These are phyloP conservation scores for Pelusios castaneus DNA, from an alignment of 2,113 vertebrate species.

Conservation along the genomic window DNA sequence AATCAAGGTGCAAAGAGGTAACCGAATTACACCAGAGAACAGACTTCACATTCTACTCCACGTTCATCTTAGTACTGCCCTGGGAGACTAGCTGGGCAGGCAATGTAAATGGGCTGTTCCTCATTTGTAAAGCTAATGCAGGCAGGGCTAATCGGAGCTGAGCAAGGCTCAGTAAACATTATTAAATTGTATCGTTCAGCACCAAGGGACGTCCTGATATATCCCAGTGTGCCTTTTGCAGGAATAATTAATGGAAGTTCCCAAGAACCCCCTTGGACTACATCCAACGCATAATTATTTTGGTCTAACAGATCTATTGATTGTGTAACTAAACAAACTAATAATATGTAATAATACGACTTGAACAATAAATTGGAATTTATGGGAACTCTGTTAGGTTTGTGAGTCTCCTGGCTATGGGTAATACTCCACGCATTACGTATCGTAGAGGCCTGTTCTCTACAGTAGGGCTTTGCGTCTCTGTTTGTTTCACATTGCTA, in stretches of 20 bases:
- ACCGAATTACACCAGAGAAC: neutral
- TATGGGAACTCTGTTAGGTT: neutral
- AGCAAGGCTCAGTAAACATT: neutral
- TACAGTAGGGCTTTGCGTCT: fast-evolving
- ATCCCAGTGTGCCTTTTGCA: neutral
- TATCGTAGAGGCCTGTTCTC: fast-evolving
- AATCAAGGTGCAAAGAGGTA: neutral
- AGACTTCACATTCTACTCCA: fast-evolving
- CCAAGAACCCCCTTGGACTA: neutral
- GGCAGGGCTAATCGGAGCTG: neutral
- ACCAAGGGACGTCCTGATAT: neutral
- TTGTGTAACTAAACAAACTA: neutral
- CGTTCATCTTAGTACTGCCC: fast-evolving
- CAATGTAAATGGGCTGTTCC: neutral
- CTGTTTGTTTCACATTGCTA: neutral
- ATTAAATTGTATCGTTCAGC: neutral
- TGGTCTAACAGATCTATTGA: neutral
- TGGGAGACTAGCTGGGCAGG: fast-evolving
- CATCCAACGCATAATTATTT: neutral
- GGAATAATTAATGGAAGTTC: neutral
- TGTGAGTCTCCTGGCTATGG: neutral
- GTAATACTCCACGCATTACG: neutral
- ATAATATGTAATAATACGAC: neutral
- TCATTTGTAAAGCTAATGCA: neutral
- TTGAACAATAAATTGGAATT: neutral